phyloP scores from a whole-genome alignment of 2,113 vertebrate genomes.

The Arvicanthis niloticus region DNA sequence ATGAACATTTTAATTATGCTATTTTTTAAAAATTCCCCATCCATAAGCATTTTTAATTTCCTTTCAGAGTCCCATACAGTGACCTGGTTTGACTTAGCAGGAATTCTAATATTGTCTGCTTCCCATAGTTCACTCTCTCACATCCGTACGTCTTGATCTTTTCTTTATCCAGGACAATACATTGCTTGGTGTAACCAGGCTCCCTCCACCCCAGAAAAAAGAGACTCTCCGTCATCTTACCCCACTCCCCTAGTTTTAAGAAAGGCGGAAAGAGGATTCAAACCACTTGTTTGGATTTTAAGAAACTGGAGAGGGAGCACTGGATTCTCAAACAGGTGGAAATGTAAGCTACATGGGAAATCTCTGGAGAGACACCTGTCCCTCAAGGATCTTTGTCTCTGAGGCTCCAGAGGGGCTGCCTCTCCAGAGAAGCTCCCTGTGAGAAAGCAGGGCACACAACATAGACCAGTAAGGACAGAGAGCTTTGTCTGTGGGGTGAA shows the following conservation, averaged over 20 bases:
- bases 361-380: slow-evolving; percentile 43
- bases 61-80: slow-evolving; percentile 6
- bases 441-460: background rate
- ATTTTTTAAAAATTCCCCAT: background rate
- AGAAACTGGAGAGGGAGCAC: slow-evolving; percentile 5
- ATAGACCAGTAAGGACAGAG: background rate
- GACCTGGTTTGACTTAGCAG: slow-evolving; percentile 27
- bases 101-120: slow-evolving; percentile 26
- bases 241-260: background rate
- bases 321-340: background rate
- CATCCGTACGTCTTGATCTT: background rate
- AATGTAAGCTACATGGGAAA: slow-evolving; percentile 75
- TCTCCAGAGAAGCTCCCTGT: background rate
- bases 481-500: slow-evolving; percentile 35
- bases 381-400: slow-evolving; percentile 44
- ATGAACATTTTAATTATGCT: background rate
- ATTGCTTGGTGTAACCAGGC: slow-evolving; percentile 24
- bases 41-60: slow-evolving; percentile 67
- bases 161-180: slow-evolving; percentile 50
- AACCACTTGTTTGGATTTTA: slow-evolving; percentile 38
- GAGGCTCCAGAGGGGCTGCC: slow-evolving; percentile 29
- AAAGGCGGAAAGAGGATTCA: background rate
- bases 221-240: background rate
- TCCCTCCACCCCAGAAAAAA: background rate
- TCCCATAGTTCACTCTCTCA: background rate